Evolutionary conservation across 2,888 invertebrate genomes (phyloP), one percentile per base, ranked within the genome.

Genomic region (Harpagoxenus sublaevis): DNA sequence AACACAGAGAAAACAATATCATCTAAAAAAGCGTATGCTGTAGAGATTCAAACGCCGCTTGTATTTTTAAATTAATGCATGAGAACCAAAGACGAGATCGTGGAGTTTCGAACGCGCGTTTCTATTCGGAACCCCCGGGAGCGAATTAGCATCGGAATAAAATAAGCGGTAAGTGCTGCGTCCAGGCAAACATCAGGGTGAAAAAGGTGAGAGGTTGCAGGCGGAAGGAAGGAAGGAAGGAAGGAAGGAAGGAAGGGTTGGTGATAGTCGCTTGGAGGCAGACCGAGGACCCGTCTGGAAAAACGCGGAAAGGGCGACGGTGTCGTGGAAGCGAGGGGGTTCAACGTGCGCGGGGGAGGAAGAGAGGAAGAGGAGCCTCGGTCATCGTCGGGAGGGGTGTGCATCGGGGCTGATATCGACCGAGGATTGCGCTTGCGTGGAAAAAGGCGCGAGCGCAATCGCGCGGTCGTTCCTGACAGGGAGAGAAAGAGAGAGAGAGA

Each of bases 351-450:
- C 79, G 73, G 83, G 28, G 42, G 62, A 83, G 71, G 89, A 84
- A 57, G 73, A 84, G 83, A 63, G 85, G 82, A 60, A 68, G 60
- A 55, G 71, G 60, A 65, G 53, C 42, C 35, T 57, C 31, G 62
- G 35, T 65, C 48, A 70, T 81, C 63, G 62, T 68, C 78, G 57
- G 63, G 86, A 85, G 86, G 88, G 85, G 87, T 77, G 77, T 57
- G 55, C 87, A 84, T 84, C 83, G 79, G 87, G n/a, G 86, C 79
- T 84, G 88, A 89, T 93, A 94, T 94, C 93, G 94, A 94, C 92
- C 94, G 91, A 89, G 91, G 87, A 93, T 92, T 93, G 93, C 94
- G 94, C 93, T 92, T 94, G 94, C 94, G 94, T 91, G 90, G 87
- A 89, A 89, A 91, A 93, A 93, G 92, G 89, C 93, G 93, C 94